A percentile compares a stretch with the other conserved stretches of the same genome.
phyloP scores from a whole-genome alignment of 92 coral and sea anemone species.

The Paramuricea clavata region DNA sequence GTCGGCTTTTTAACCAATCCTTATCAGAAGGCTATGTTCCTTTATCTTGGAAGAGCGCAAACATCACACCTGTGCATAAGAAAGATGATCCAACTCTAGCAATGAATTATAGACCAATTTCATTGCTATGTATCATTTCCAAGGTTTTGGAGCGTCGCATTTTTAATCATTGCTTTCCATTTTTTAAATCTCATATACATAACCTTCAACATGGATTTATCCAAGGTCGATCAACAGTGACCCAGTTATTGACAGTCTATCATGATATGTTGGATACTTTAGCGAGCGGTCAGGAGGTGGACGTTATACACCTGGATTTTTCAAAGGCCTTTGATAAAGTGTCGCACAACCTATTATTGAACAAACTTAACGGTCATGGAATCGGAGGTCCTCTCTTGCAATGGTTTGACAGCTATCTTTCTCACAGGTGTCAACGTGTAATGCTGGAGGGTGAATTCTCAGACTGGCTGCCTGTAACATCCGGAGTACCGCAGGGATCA shows the following conservation, averaged over 20 bases:
- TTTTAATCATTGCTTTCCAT: neutral
- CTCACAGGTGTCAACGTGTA: constrained; percentile 3
- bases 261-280: constrained; percentile 35
- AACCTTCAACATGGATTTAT: neutral
- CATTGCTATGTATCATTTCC: neutral
- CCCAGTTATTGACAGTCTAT: neutral
- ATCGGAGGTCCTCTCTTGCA: neutral
- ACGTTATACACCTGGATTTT: constrained; percentile 60
- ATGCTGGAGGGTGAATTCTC: constrained; percentile 17
- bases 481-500: neutral
- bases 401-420: constrained; percentile 20
- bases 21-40: neutral
- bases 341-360: neutral
- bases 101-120: neutral
- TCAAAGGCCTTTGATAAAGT: constrained; percentile 29
- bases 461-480: neutral
- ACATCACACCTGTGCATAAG: neutral
- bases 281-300: constrained; percentile 60
- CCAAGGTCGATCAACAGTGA: constrained; percentile 9
- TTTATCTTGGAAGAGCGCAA: neutral
- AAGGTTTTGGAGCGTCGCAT: neutral
- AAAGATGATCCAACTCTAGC: neutral
- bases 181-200: neutral
- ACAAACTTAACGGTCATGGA: neutral
- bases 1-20: neutral